These are phyloP conservation scores for Eueides isabella DNA, from an alignment of 1,140 invertebrate species.

Conservation along the genomic window DNA sequence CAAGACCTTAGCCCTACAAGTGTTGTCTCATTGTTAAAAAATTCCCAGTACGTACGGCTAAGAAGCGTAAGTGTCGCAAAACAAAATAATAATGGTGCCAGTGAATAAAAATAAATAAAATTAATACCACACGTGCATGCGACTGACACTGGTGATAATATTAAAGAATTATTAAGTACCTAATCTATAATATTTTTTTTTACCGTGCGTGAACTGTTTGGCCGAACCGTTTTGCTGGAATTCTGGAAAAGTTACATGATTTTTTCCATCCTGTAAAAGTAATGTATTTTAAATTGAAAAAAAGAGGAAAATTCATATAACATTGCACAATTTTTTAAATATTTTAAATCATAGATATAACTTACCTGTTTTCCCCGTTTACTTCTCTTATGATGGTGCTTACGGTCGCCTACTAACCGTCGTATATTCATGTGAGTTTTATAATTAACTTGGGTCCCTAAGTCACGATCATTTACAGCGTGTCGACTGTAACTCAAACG, in stretches of 20 bases:
- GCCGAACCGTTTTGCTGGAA: constrained; percentile 93
- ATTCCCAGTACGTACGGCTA: background rate
- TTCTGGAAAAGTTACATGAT: constrained; percentile 93
- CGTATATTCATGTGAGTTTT: constrained; percentile 95
- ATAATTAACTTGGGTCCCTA: constrained; percentile 94
- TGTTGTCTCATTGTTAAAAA: background rate
- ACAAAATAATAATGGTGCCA: constrained; percentile 32
- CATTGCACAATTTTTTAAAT: background rate
- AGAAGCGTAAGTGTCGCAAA: constrained; percentile 31
- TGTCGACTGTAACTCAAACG: constrained; percentile 95
- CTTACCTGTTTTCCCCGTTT: constrained; percentile 89
- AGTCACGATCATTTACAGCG: constrained; percentile 93
- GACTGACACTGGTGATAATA: constrained; percentile 78
- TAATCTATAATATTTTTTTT: constrained; percentile 85
- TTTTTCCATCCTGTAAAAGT: constrained; percentile 87
- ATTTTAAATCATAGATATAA: background rate
- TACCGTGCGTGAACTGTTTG: constrained; percentile 93
- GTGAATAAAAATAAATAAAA: constrained; percentile 43
- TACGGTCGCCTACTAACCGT: constrained; percentile 91
- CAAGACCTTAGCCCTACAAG: background rate
- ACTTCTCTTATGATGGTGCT: constrained; percentile 91
- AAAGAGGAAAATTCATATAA: no score
- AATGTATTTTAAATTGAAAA: background rate
- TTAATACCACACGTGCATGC: constrained; percentile 78
- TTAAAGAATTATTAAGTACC: constrained; percentile 80